Conservation (phyloP, 2,113 vertebrate species). For the Eulemur macaco region DNA sequence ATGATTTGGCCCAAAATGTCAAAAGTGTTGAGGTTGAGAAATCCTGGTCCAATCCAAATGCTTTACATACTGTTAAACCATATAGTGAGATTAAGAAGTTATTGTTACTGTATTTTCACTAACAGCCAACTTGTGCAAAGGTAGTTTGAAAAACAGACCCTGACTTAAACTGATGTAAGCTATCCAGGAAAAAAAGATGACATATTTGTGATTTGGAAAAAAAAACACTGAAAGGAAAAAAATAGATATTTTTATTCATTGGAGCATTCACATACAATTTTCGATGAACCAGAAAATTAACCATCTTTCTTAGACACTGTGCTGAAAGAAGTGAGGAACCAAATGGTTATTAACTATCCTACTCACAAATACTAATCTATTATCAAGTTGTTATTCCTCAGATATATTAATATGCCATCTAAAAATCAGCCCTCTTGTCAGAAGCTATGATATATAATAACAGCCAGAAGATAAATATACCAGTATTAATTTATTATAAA, state of each 20-base stretch:
- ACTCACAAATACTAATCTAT: not conserved
- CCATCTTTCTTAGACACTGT: not conserved
- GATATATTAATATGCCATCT: not conserved
- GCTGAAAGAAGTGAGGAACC: not conserved
- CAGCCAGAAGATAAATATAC: not conserved
- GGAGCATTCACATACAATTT: not conserved
- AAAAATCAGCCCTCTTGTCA: not conserved
- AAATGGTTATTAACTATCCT: conserved; percentile 4
- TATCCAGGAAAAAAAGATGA: not conserved
- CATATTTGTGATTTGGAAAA: not conserved
- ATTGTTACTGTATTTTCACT: not conserved
- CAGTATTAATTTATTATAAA: not conserved
- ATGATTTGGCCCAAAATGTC: not conserved
- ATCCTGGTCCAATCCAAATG: not conserved
- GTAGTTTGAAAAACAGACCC: not conserved
- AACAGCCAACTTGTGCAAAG: not conserved
- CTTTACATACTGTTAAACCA: not conserved
- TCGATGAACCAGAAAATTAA: not conserved
- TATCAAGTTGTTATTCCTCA: not conserved
- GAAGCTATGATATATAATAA: not conserved
- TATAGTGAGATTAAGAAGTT: not conserved
- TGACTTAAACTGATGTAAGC: not conserved
- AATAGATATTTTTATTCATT: conserved; percentile 18
- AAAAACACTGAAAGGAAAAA: not conserved
- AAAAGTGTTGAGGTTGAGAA: not conserved